These are phyloP conservation scores for Bolinopsis microptera DNA, from an alignment of 37 sponge, comb jelly and placozoan genomes.

Conservation along the genomic window DNA sequence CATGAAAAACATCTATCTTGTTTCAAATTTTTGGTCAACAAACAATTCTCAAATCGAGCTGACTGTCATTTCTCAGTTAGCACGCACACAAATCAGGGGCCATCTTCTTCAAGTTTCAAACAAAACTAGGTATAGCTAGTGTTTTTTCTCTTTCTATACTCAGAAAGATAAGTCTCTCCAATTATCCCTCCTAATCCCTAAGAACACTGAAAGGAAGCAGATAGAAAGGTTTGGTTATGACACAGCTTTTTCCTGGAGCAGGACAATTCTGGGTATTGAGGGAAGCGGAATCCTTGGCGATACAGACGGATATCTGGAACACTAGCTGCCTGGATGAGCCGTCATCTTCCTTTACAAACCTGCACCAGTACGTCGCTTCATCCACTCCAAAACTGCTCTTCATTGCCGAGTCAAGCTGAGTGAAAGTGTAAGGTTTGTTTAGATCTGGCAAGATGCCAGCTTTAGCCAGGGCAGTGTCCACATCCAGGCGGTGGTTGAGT, in stretches of 20 bases:
- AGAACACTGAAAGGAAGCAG: slow-evolving; percentile 4
- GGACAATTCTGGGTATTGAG: background rate
- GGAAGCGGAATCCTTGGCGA: background rate
- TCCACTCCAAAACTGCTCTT: slow-evolving; percentile 1
- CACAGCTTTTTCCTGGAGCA: background rate
- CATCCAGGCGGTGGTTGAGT: background rate
- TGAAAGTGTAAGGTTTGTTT: background rate
- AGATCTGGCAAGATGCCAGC: background rate
- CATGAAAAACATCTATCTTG: too few relatives aligned
- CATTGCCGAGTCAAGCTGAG: background rate
- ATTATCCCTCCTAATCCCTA: too few relatives aligned
- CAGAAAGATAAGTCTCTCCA: too few relatives aligned
- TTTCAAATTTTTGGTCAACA: too few relatives aligned
- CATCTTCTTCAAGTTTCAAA: too few relatives aligned
- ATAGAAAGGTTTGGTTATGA: background rate
- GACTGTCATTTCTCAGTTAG: too few relatives aligned
- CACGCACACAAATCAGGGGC: too few relatives aligned
- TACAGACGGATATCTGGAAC: slow-evolving; percentile 40
- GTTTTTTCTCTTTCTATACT: too few relatives aligned
- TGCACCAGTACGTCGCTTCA: background rate
- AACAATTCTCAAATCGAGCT: too few relatives aligned
- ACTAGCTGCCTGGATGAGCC: background rate
- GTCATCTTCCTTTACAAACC: background rate
- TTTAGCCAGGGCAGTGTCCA: background rate
- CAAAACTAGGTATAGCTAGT: too few relatives aligned